A percentile compares a stretch with the other conserved stretches of the same genome.
phyloP scores from a whole-genome alignment of 2,113 vertebrate species.

The Panthera leo region DNA sequence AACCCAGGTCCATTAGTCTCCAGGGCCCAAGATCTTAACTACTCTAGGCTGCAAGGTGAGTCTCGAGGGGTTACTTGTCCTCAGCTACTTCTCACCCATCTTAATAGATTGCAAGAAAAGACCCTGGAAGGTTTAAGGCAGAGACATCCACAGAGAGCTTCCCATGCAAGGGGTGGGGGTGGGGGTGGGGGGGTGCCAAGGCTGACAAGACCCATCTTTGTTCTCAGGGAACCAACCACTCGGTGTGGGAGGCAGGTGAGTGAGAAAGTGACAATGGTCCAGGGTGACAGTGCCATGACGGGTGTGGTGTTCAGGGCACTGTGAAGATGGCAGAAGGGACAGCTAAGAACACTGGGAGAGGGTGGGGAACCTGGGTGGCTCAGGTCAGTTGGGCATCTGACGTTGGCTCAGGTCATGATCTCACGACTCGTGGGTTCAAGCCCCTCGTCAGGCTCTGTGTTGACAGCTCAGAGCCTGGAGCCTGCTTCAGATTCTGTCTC shows the following conservation, averaged over 20 bases:
- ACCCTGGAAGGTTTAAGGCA: background rate
- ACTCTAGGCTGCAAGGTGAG: background rate
- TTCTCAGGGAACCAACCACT: background rate
- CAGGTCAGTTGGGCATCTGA: too few relatives aligned
- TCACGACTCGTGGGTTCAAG: too few relatives aligned
- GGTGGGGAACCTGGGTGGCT: too few relatives aligned
- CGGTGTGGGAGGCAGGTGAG: background rate
- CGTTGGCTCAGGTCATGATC: too few relatives aligned
- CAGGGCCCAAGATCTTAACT: background rate
- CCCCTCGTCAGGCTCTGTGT: too few relatives aligned
- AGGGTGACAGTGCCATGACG: background rate
- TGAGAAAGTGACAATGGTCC: background rate
- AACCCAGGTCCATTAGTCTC: background rate
- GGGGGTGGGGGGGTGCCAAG: background rate
- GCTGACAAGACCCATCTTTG: background rate
- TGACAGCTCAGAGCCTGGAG: too few relatives aligned
- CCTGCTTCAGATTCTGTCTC: too few relatives aligned
- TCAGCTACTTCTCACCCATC: background rate
- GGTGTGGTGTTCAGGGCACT: too few relatives aligned
- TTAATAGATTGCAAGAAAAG: background rate
- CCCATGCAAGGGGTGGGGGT: background rate
- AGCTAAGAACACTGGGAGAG: background rate
- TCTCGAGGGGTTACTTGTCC: background rate
- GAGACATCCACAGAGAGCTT: background rate
- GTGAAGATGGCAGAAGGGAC: background rate